Evolutionary conservation across 2,888 invertebrate species (phyloP).

Genomic region (Brachynemurus nebulosus): DNA sequence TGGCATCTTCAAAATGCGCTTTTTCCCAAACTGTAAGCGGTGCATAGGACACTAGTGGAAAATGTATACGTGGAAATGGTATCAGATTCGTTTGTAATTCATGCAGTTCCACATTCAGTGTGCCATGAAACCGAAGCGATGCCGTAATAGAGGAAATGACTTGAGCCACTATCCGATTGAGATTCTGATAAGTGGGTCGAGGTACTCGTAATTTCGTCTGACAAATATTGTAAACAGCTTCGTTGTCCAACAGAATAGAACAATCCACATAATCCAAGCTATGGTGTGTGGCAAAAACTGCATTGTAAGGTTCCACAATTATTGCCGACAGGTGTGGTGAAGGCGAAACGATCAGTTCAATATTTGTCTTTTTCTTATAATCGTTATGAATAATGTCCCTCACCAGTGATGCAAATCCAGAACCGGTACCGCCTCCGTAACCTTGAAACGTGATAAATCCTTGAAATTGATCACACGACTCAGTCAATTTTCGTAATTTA

Average conservation of each 20-base stretch:
- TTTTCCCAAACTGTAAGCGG: slow-evolving; percentile 17
- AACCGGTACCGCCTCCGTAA: slow-evolving; percentile 2
- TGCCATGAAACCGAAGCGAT: not conserved
- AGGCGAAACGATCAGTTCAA: not conserved
- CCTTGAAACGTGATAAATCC: not conserved
- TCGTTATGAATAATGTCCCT: not conserved
- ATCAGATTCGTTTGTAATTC: slow-evolving; percentile 41
- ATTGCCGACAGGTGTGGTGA: slow-evolving; percentile 16
- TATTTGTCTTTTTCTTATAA: not conserved
- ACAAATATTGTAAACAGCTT: slow-evolving; percentile 37
- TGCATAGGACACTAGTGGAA: slow-evolving; percentile 39
- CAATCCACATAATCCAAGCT: slow-evolving; percentile 44
- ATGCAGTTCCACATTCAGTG: slow-evolving; percentile 39
- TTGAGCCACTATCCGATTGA: slow-evolving; percentile 3
- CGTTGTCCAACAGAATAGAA: slow-evolving; percentile 38
- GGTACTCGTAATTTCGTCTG: slow-evolving; percentile 30
- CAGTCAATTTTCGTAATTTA: not conserved
- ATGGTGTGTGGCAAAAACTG: slow-evolving; percentile 44
- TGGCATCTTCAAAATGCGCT: not conserved
- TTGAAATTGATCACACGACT: not conserved
- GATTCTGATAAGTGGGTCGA: not conserved
- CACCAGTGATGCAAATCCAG: not conserved
- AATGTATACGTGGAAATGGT: slow-evolving; percentile 45
- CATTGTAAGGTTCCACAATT: slow-evolving; percentile 36
- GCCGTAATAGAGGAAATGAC: slow-evolving; percentile 1